Evolutionary conservation across 2,113 vertebrate genomes (phyloP), one percentile per base, ranked within the genome.

Genomic region (Spizaetus ornatus): DNA sequence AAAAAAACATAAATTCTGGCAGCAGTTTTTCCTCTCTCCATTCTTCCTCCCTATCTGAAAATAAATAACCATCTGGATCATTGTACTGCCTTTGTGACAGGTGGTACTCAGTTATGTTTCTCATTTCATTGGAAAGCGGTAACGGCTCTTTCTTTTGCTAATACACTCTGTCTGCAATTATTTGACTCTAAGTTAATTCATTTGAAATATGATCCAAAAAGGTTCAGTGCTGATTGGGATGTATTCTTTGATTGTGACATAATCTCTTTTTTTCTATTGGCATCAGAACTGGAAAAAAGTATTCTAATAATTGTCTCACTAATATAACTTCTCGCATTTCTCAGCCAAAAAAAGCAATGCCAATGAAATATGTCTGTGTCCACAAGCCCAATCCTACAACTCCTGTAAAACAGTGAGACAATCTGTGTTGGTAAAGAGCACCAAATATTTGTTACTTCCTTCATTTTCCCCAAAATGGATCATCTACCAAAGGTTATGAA

Each of bases 21-120:
- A 97, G 53, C 79, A 97, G 52, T 88, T 66, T 90, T 69, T 82
- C 74, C 58, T 79, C 81, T 91, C 92, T 92, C 67, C 74, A 93
- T 96, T 97, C 78, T 96, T 94, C 52, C 83, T 96, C 67, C 79
- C 73, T 67, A 29, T 81, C 78, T 95, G 78, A 74, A 97, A 93
- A 78, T 93, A 96, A 96, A 95, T 74, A 95, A 96, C 94, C 95
- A 96, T 86, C 91, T 97, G 96, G 83, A 91, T 94, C 77, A 92
- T 74, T 94, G 95, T 96, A 76, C 65, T 91, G 96, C 91, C 86
- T 97, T 95, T 97, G 96, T 88, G 97, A 93, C 82, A 96, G 90
- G 94, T 88, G 94, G 58, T 90, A 71, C 90, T 93, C 73, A 93
- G 67, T 93, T 94, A 83, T 58, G 94, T 93, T 95, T 96, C 93